Evolutionary conservation across 2,797 vertebrate species (phyloP).

Genomic region (Astyanax mexicanus): DNA sequence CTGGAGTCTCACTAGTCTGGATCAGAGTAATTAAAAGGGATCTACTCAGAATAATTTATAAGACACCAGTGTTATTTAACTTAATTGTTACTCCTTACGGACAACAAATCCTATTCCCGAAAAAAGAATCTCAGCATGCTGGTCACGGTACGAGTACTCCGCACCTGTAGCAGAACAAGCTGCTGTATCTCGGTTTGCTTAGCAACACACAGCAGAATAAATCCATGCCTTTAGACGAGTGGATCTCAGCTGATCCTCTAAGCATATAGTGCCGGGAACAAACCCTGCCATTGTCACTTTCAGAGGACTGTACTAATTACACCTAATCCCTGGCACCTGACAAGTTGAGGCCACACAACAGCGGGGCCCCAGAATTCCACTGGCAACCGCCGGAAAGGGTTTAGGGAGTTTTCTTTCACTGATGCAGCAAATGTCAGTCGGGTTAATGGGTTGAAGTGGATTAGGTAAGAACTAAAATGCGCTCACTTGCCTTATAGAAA

Average conservation of each 20-base stretch:
- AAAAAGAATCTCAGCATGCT: neutral
- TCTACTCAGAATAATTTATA: too few relatives aligned
- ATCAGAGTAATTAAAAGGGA: too few relatives aligned
- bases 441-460: constrained; percentile 34
- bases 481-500: neutral
- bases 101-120: neutral
- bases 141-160: neutral
- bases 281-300: constrained; percentile 66
- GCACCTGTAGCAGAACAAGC: constrained; percentile 1
- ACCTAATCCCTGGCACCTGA: constrained; percentile 69
- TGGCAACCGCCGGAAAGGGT: constrained; percentile 35
- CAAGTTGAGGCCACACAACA: constrained; percentile 55
- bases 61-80: too few relatives aligned
- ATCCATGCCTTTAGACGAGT: constrained; percentile 28
- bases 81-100: neutral
- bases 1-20: too few relatives aligned
- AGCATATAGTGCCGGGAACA: constrained; percentile 62
- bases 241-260: constrained; percentile 54
- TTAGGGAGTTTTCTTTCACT: constrained; percentile 50
- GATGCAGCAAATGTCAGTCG: constrained; percentile 30
- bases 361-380: constrained; percentile 39
- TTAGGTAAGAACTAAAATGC: constrained; percentile 5
- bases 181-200: constrained; percentile 12
- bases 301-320: constrained; percentile 61
- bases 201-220: constrained; percentile 10